phyloP scores from a whole-genome alignment of 1,140 invertebrate genomes.

The Philaenus spumarius region DNA sequence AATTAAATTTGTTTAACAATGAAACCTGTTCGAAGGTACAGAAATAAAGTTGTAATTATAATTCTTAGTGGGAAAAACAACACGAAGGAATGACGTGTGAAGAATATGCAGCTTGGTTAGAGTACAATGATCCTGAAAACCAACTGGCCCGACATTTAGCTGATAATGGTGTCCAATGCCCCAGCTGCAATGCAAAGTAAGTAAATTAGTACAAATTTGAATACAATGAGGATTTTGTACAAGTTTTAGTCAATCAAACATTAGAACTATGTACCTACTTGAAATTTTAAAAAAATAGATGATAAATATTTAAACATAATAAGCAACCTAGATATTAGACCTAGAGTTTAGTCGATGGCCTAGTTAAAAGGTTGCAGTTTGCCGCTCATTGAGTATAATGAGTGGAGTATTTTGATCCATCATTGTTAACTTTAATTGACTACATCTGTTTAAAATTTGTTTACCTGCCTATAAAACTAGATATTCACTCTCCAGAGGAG shows the following conservation, averaged over 20 bases:
- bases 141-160: constrained; percentile 80
- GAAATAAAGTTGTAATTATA: constrained; percentile 2
- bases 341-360: too few species aligned
- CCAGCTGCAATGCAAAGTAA: constrained; percentile 60
- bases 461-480: constrained; percentile 16
- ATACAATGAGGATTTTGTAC: too few species aligned
- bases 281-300: too few species aligned
- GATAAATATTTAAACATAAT: too few species aligned
- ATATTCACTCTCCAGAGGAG: constrained; percentile 63
- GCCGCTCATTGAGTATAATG: too few species aligned
- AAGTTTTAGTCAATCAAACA: too few species aligned
- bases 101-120: constrained; percentile 79
- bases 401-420: neutral
- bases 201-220: too few species aligned
- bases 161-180: constrained; percentile 85
- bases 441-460: neutral
- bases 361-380: too few species aligned
- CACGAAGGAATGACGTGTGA: constrained; percentile 85
- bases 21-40: too few species aligned
- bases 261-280: too few species aligned
- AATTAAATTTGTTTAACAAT: too few species aligned
- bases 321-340: too few species aligned
- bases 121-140: constrained; percentile 81
- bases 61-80: constrained; percentile 76
- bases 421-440: neutral